These are phyloP conservation scores for Aphidius colemani DNA, from an alignment of 2,888 invertebrate genomes.

Conservation along the genomic window DNA sequence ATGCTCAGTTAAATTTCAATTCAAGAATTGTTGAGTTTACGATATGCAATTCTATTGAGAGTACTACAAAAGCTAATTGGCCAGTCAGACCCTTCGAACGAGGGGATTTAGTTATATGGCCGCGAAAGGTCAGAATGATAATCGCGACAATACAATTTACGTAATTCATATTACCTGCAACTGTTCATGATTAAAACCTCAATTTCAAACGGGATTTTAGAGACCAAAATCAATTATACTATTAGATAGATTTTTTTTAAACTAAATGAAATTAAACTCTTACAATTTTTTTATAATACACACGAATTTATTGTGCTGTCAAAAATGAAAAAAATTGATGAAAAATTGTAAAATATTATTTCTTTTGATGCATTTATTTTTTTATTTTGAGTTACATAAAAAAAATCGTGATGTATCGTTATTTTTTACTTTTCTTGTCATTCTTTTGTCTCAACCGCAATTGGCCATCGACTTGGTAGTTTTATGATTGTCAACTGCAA, in stretches of 20 bases:
- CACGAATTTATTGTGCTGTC: too few relatives aligned
- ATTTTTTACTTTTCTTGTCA: not conserved
- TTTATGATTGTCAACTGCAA: constrained; percentile 6
- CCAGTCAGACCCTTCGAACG: constrained; percentile 44
- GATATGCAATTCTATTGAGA: constrained; percentile 42
- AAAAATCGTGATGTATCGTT: not conserved
- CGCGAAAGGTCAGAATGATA: constrained; percentile 37
- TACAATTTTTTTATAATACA: not conserved
- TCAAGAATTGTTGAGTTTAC: constrained; percentile 33
- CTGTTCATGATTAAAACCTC: constrained; percentile 39
- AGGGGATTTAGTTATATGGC: constrained; percentile 32
- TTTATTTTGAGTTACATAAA: too few relatives aligned
- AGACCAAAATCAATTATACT: constrained; percentile 20
- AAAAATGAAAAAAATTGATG: too few relatives aligned
- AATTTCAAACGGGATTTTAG: constrained; percentile 36
- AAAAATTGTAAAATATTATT: too few relatives aligned
- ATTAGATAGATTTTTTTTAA: constrained; percentile 28
- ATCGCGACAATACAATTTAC: constrained; percentile 45
- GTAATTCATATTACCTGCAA: constrained; percentile 29
- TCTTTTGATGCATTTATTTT: too few relatives aligned
- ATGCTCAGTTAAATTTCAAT: constrained; percentile 6
- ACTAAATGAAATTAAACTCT: not conserved
- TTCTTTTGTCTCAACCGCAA: constrained; percentile 12
- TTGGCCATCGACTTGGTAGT: constrained; percentile 19
- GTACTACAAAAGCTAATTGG: constrained; percentile 49